phyloP scores from a whole-genome alignment of 2,888 invertebrate genomes.

The Odontomyia ornata region DNA sequence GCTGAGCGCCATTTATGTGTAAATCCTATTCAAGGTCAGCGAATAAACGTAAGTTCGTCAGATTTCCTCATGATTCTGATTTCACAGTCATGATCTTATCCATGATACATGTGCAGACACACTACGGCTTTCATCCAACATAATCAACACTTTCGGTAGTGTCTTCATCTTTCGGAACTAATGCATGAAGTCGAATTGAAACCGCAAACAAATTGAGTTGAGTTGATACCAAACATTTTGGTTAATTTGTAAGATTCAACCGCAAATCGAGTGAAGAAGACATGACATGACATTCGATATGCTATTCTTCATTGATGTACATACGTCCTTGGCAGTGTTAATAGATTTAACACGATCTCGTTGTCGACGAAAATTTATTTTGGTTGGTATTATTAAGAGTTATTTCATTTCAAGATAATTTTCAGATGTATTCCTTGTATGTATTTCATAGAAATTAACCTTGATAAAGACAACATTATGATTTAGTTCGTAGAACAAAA shows the following conservation, averaged over 20 bases:
- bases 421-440: slow-evolving; percentile 7
- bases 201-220: no score
- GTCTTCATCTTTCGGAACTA: background rate
- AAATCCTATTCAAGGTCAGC: background rate
- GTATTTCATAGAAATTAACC: no score
- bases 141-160: background rate
- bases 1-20: no score
- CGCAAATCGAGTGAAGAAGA: slow-evolving; percentile 33
- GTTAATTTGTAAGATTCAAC: slow-evolving; percentile 1
- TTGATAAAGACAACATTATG: no score
- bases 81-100: background rate
- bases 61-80: background rate
- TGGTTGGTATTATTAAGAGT: background rate
- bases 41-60: background rate
- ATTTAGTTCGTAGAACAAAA: no score
- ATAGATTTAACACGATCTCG: slow-evolving; percentile 26
- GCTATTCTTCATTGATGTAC: background rate
- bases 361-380: slow-evolving; percentile 16
- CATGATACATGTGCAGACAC: background rate
- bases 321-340: slow-evolving; percentile 32
- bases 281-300: slow-evolving; percentile 41
- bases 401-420: background rate
- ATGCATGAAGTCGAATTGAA: no score
- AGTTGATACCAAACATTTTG: no score
- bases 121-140: background rate